Evolutionary conservation across 2,888 invertebrate species (phyloP).

Genomic region (Sacculina carcini): DNA sequence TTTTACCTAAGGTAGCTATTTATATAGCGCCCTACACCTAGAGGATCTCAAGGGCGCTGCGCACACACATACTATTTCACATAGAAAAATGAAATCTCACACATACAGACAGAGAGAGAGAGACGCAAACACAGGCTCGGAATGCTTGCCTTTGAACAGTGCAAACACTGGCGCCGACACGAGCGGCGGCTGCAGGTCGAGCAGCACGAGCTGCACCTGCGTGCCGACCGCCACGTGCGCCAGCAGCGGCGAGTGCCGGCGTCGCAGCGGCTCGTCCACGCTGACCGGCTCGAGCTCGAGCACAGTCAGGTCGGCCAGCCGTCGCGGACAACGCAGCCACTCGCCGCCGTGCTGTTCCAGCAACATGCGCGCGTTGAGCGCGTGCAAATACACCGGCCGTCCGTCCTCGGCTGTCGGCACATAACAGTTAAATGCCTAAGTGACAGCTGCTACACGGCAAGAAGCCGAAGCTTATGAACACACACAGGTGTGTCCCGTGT

Average conservation of each 20-base stretch:
- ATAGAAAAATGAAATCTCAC: too few species aligned
- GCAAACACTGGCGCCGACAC: slow-evolving; percentile 39
- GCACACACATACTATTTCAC: too few species aligned
- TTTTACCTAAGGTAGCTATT: too few species aligned
- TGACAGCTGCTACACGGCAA: too few species aligned
- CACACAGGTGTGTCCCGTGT: too few species aligned
- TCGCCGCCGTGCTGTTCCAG: slow-evolving; percentile 58
- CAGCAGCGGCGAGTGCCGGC: slow-evolving; percentile 42
- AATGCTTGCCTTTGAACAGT: slow-evolving; percentile 32
- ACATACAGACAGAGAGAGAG: too few species aligned
- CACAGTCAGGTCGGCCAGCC: slow-evolving; percentile 9
- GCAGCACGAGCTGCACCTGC: slow-evolving; percentile 67
- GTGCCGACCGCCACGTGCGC: slow-evolving; percentile 72
- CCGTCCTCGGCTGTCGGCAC: slow-evolving; percentile 50
- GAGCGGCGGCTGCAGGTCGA: slow-evolving; percentile 44
- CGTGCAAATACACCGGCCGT: slow-evolving; percentile 71
- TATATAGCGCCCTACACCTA: too few species aligned
- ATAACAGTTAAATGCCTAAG: too few species aligned
- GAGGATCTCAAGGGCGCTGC: too few species aligned
- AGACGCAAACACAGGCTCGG: too few species aligned
- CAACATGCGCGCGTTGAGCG: slow-evolving; percentile 66
- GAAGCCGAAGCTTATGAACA: too few species aligned
- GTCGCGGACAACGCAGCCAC: slow-evolving; percentile 34
- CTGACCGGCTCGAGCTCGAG: slow-evolving; percentile 37
- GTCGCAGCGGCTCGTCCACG: slow-evolving; percentile 53